Evolutionary conservation across 2,113 vertebrate species (phyloP).

Genomic region (Prinia subflava): DNA sequence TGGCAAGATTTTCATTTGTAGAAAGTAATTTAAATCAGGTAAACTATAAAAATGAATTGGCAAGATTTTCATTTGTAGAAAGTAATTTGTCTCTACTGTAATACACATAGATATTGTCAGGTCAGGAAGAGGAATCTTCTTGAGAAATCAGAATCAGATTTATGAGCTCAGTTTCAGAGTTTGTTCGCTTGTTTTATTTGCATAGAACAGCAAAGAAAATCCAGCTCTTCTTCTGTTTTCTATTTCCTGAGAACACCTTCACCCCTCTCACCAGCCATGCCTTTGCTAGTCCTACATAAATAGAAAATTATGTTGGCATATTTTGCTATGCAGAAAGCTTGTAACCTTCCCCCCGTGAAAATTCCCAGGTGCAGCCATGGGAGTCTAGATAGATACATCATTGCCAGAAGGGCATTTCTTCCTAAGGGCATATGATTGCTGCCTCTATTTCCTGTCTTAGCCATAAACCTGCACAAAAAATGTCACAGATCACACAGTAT

Average conservation of each 20-base stretch:
- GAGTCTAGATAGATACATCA: neutral
- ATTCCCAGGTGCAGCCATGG: neutral
- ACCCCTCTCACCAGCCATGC: neutral
- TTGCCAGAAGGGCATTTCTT: neutral
- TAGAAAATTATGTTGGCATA: neutral
- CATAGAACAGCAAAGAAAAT: neutral
- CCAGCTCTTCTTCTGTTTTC: slow-evolving; percentile 39
- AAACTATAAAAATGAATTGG: neutral
- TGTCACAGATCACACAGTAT: neutral
- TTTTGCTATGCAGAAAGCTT: neutral
- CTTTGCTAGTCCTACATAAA: neutral
- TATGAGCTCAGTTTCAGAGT: slow-evolving; percentile 11
- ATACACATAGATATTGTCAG: neutral
- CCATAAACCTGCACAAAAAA: neutral
- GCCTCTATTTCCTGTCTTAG: neutral
- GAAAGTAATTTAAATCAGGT: neutral
- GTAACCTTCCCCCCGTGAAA: neutral
- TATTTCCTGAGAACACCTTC: neutral
- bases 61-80: neutral
- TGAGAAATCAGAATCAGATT: slow-evolving; percentile 2
- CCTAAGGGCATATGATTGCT: neutral
- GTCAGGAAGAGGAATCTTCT: neutral
- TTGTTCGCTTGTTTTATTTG: neutral
- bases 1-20: neutral
- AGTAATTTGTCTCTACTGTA: neutral